Conservation (phyloP, 2,797 vertebrate genomes). For the Telmatherina bonti region DNA sequence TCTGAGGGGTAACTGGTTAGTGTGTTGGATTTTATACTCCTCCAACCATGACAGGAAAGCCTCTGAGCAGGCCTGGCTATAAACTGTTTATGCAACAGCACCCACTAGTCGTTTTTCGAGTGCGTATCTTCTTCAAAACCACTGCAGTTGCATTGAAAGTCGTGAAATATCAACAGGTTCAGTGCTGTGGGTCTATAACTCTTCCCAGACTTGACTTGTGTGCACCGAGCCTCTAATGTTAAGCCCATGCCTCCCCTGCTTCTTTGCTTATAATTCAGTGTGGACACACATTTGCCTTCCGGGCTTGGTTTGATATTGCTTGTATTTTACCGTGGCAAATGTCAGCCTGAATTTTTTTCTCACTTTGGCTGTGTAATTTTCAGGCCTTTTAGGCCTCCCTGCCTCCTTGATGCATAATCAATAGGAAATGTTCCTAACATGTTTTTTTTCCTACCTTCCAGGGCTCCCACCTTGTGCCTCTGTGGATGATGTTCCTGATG, state of each 20-base stretch:
- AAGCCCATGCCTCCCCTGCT: conserved; percentile 57
- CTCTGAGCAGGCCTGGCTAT: conserved; percentile 50
- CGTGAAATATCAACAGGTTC: conserved; percentile 74
- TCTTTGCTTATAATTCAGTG: conserved; percentile 82
- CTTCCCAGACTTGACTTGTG: conserved; percentile 64
- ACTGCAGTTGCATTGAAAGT: conserved; percentile 52
- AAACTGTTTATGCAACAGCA: conserved; percentile 63
- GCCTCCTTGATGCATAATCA: conserved; percentile 76
- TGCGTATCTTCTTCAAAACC: conserved; percentile 46
- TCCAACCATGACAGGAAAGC: conserved; percentile 46
- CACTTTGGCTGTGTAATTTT: conserved; percentile 57
- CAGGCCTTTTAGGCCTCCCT: conserved; percentile 50
- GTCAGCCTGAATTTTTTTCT: conserved; percentile 60
- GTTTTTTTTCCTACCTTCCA: conserved; percentile 74
- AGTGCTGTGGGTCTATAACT: conserved; percentile 67
- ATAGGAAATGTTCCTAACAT: conserved; percentile 77
- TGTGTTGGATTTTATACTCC: conserved; percentile 44
- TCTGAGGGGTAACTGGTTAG: conserved; percentile 30
- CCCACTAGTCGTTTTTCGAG: conserved; percentile 53
- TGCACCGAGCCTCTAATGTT: conserved; percentile 71
- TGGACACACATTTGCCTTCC: conserved; percentile 78
- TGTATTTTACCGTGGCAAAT: conserved; percentile 78
- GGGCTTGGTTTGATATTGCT: conserved; percentile 78
- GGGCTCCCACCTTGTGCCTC: conserved; percentile 68
- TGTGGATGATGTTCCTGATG: conserved; percentile 78